phyloP scores from a whole-genome alignment of 2,888 invertebrate genomes.

The Charanyca ferruginea region DNA sequence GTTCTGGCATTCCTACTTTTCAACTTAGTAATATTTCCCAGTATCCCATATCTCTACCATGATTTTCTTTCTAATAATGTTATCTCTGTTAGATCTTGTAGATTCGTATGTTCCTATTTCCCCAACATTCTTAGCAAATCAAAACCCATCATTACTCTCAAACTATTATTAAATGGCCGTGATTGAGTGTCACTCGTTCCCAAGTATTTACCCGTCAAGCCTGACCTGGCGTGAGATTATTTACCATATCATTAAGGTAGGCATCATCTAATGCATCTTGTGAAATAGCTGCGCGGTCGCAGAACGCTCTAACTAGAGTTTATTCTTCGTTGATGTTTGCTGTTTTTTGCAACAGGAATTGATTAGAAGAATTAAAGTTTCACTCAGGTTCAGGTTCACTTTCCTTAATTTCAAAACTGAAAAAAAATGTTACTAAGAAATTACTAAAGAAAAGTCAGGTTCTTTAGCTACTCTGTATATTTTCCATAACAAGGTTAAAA shows the following conservation, averaged over 20 bases:
- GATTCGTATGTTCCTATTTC: neutral
- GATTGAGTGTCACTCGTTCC: conserved; percentile 26
- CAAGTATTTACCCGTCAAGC: conserved; percentile 37
- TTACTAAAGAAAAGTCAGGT: too few species aligned
- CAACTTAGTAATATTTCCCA: too few species aligned
- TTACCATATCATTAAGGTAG: conserved; percentile 52
- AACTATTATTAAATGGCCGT: neutral
- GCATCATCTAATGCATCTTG: conserved; percentile 48
- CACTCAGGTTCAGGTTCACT: too few species aligned
- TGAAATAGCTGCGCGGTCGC: conserved; percentile 27
- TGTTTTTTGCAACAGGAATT: neutral
- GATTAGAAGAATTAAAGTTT: neutral
- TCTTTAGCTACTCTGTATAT: too few species aligned
- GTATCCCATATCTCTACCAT: too few species aligned
- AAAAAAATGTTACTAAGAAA: too few species aligned
- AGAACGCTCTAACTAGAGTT: neutral
- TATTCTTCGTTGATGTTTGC: neutral
- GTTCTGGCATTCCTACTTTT: too few species aligned
- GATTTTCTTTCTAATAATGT: too few species aligned
- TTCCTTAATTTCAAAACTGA: too few species aligned
- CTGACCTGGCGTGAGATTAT: conserved; percentile 55
- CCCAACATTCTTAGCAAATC: neutral
- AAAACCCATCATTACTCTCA: neutral
- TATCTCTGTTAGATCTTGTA: too few species aligned
- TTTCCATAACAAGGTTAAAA: too few species aligned